Evolutionary conservation across 2,797 vertebrate genomes (phyloP).

Genomic region (Crenuchus spilurus): DNA sequence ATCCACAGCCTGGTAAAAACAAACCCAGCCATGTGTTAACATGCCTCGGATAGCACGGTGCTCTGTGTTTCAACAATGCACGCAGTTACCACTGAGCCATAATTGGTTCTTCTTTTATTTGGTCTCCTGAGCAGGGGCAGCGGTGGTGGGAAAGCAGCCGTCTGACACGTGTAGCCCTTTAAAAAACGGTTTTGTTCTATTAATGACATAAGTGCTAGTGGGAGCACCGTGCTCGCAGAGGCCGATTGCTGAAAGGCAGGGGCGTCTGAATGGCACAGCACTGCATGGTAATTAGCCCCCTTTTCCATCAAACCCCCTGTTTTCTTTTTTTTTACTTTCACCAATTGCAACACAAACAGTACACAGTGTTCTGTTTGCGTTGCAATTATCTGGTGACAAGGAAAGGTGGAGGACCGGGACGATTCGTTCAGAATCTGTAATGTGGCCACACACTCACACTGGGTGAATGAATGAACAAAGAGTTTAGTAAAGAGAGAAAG

Average conservation of each 20-base stretch:
- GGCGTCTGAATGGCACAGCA: slow-evolving; percentile 46
- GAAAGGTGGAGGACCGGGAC: slow-evolving; percentile 60
- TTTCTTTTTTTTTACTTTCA: slow-evolving; percentile 4
- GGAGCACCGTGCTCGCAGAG: slow-evolving; percentile 34
- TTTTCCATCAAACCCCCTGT: slow-evolving; percentile 20
- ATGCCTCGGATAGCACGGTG: slow-evolving; percentile 26
- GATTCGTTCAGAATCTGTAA: slow-evolving; percentile 68
- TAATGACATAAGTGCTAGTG: slow-evolving; percentile 61
- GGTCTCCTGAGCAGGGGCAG: slow-evolving; percentile 44
- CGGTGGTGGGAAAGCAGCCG: slow-evolving; percentile 33
- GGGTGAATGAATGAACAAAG: slow-evolving; percentile 42
- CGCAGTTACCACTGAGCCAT: slow-evolving; percentile 20
- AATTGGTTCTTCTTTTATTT: slow-evolving; percentile 52
- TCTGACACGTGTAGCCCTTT: slow-evolving; percentile 57
- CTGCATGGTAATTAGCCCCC: slow-evolving; percentile 70
- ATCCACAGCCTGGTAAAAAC: slow-evolving; percentile 21
- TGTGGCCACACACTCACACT: slow-evolving; percentile 56
- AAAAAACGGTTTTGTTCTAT: slow-evolving; percentile 59
- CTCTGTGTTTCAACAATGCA: slow-evolving; percentile 36
- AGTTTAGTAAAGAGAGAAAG: background rate
- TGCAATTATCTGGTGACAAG: slow-evolving; percentile 71
- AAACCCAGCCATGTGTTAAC: slow-evolving; percentile 40
- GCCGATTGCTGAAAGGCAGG: slow-evolving; percentile 57
- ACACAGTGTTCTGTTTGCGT: slow-evolving; percentile 67
- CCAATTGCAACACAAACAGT: slow-evolving; percentile 67